phyloP scores from a whole-genome alignment of 2,888 invertebrate genomes.

The Nemotelus nigrinus region DNA sequence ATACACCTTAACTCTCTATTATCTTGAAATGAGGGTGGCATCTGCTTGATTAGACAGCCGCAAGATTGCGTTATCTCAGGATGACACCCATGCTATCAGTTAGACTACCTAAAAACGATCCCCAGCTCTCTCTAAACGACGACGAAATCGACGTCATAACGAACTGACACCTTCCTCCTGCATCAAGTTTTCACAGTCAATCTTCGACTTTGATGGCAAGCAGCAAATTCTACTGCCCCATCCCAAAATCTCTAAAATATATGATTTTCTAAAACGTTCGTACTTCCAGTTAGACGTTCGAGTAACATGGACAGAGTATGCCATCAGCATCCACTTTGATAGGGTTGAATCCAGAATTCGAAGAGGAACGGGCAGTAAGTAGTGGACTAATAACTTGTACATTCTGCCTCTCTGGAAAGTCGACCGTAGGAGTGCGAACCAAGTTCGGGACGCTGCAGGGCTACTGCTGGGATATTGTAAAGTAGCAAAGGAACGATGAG shows the following conservation, averaged over 20 bases:
- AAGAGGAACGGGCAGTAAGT: slow-evolving; percentile 21
- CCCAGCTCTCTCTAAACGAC: background rate
- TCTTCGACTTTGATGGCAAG: slow-evolving; percentile 21
- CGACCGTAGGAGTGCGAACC: slow-evolving; percentile 7
- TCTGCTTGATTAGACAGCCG: background rate
- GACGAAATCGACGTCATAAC: slow-evolving; percentile 15
- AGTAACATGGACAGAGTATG: slow-evolving; percentile 16
- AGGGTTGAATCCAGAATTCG: slow-evolving; percentile 3
- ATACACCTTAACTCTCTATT: too few relatives aligned
- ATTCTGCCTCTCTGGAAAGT: slow-evolving; percentile 10
- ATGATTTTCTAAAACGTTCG: slow-evolving; percentile 49
- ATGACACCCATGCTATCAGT: too few relatives aligned
- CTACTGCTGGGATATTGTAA: slow-evolving; percentile 16
- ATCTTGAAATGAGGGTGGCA: background rate
- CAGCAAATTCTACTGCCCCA: slow-evolving; percentile 44
- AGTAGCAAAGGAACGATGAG: slow-evolving; percentile 44
- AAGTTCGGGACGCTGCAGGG: slow-evolving; percentile 12
- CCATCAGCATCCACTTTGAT: background rate
- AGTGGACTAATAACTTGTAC: slow-evolving; percentile 41
- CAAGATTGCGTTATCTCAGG: too few relatives aligned
- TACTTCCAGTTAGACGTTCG: slow-evolving; percentile 41
- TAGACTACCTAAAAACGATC: too few relatives aligned
- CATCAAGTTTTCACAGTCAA: background rate
- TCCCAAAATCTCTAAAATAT: slow-evolving; percentile 33
- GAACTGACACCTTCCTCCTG: slow-evolving; percentile 16